These are phyloP conservation scores for Pollenia griseotomentosa DNA, from an alignment of 2,888 invertebrate species.

Conservation along the genomic window DNA sequence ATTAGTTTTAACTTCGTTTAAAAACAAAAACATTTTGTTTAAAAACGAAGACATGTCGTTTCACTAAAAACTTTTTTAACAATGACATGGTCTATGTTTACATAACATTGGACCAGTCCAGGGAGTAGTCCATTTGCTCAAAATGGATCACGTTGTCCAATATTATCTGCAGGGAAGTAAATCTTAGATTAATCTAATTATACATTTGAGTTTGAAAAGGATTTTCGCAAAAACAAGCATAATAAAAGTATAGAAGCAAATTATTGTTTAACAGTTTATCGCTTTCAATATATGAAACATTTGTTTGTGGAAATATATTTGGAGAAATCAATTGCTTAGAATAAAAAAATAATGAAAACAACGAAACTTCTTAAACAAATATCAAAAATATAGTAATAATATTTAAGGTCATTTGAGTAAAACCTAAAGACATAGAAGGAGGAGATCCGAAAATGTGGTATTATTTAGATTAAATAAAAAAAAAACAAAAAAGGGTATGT, in stretches of 20 bases:
- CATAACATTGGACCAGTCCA: too few species aligned
- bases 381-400: conserved; percentile 56
- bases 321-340: conserved; percentile 23
- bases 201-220: conserved; percentile 52
- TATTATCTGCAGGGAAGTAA: too few species aligned
- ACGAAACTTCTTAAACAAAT: conserved; percentile 9
- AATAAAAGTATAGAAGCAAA: conserved; percentile 19
- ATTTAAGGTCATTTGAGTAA: conserved; percentile 40
- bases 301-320: conserved; percentile 10
- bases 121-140: too few species aligned
- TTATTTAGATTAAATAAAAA: too few species aligned
- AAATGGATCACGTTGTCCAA: too few species aligned
- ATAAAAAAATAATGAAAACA: conserved; percentile 5
- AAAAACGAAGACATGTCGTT: too few species aligned
- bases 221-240: conserved; percentile 34
- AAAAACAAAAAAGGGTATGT: too few species aligned
- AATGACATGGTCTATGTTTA: too few species aligned
- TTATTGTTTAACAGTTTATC: conserved; percentile 43
- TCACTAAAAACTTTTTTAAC: too few species aligned
- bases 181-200: conserved; percentile 55
- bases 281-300: background rate
- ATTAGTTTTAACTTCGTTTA: too few species aligned
- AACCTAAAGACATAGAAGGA: background rate
- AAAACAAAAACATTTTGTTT: too few species aligned
- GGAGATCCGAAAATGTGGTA: background rate